phyloP scores from a whole-genome alignment of 1,140 invertebrate genomes.

The Tyrophagus putrescentiae region DNA sequence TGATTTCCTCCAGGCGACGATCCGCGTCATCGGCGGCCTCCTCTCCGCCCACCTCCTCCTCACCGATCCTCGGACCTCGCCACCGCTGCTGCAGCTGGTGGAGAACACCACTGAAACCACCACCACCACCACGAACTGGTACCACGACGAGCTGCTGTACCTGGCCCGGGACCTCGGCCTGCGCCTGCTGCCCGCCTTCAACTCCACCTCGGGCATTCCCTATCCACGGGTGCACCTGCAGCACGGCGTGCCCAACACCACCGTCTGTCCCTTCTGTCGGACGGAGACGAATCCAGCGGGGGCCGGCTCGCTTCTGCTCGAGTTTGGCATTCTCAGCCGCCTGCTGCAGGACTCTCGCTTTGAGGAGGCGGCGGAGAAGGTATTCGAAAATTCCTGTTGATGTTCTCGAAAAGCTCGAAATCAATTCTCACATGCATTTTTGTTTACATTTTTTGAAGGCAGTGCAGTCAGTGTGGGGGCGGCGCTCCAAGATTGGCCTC shows the following conservation, averaged over 20 bases:
- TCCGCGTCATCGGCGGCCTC: slow-evolving; percentile 46
- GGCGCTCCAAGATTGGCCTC: slow-evolving; percentile 46
- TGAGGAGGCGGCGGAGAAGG: neutral
- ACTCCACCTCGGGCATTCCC: slow-evolving; percentile 43
- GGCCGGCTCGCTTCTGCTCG: slow-evolving; percentile 46
- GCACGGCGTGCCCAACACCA: slow-evolving; percentile 38
- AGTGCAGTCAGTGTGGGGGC: slow-evolving; percentile 42
- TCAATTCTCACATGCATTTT: too few relatives aligned
- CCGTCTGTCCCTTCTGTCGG: slow-evolving; percentile 31
- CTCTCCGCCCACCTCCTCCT: slow-evolving; percentile 53
- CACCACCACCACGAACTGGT: too few relatives aligned
- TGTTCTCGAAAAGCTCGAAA: too few relatives aligned
- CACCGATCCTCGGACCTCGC: slow-evolving; percentile 38
- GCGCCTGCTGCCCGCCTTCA: slow-evolving; percentile 46
- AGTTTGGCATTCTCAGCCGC: slow-evolving; percentile 48
- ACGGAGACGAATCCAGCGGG: slow-evolving; percentile 52
- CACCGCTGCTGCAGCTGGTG: too few relatives aligned
- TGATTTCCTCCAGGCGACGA: too few relatives aligned
- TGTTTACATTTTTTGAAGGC: too few relatives aligned
- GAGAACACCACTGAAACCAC: too few relatives aligned
- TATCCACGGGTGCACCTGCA: slow-evolving; percentile 47
- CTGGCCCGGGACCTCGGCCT: slow-evolving; percentile 47
- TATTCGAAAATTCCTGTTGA: neutral
- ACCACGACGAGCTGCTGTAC: slow-evolving; percentile 45
- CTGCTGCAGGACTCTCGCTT: slow-evolving; percentile 40